Evolutionary conservation across 2,888 invertebrate species (phyloP), one percentile per base, ranked within the genome.

Genomic region (Mylabris sibirica): DNA sequence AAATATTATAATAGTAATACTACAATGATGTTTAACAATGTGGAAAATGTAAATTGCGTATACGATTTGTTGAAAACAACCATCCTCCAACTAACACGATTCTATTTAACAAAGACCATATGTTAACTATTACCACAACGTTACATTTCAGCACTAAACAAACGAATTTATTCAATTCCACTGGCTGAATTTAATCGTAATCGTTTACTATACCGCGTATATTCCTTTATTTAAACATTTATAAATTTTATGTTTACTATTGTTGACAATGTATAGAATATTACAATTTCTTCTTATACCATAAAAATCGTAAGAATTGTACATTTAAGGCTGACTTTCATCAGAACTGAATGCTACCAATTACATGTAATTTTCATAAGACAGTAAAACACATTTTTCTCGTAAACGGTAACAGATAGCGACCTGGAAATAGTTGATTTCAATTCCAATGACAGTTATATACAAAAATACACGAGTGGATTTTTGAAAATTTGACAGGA

Each of bases 1-100:
- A 30, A 30, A 30, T 30, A 30, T 30, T 30, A 57, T 12, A 24
- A 57, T 57, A 24, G 12, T 22, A 57, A 24, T 57, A 57, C 14
- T 57, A 12, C 11, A 57, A 57, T 57, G 24, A 67, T 53, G 67
- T 35, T 61, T 14, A 61, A 61, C 41, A 61, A 38, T 34, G 34
- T 24, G 38, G 61, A 61, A 61, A 35, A 61, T 61, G 24, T 24
- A 24, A 57, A 57, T 57, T 57, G 22, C 57, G 20, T 24, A 24
- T 24, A 57, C 57, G 57, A 57, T 57, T 57, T 24, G 12, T 24
- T 24, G 57, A 57, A 24, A 57, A 57, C 24, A 57, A 57, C 24
- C 11, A 57, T 12, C 12, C 22, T 53, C 12, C 17, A 53, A 53
- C 22, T 53, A 53, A 24, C 12, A 57, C 57, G 2, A 22, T 57